These are phyloP conservation scores for Dipodomys spectabilis DNA, from an alignment of 2,113 vertebrate genomes.

Conservation along the genomic window DNA sequence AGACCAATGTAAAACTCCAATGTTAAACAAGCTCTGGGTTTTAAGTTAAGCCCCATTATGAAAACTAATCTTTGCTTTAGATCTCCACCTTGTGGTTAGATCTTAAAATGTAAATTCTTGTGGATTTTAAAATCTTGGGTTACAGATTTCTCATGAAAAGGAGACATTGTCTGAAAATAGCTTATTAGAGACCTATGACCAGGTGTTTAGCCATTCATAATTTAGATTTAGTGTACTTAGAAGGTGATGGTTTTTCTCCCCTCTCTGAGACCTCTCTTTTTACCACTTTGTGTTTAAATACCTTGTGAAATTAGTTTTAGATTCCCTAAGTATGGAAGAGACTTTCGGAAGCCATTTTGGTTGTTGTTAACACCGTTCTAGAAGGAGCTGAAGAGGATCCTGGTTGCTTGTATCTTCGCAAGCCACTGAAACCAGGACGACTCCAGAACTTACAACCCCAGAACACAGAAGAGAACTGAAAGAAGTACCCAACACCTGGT, in stretches of 20 bases:
- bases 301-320: not conserved
- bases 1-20: not conserved
- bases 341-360: not conserved
- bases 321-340: not conserved
- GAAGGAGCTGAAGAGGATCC: not conserved
- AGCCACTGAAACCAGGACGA: not conserved
- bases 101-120: conserved; percentile 37
- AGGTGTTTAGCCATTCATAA: not conserved
- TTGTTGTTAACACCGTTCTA: not conserved
- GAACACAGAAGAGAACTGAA: not conserved
- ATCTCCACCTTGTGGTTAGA: conserved; percentile 84
- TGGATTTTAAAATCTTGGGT: not conserved
- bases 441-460: not conserved
- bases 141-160: not conserved
- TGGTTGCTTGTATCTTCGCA: not conserved
- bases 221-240: not conserved
- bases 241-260: not conserved
- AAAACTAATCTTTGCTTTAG: conserved; percentile 74
- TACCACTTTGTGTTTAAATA: not conserved
- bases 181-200: not conserved
- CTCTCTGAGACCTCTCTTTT: not conserved
- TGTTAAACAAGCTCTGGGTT: not conserved
- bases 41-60: not conserved
- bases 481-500: not conserved
- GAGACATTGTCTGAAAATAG: conserved; percentile 6